phyloP scores from a whole-genome alignment of 2,113 vertebrate species.

The Hystrix cristata region DNA sequence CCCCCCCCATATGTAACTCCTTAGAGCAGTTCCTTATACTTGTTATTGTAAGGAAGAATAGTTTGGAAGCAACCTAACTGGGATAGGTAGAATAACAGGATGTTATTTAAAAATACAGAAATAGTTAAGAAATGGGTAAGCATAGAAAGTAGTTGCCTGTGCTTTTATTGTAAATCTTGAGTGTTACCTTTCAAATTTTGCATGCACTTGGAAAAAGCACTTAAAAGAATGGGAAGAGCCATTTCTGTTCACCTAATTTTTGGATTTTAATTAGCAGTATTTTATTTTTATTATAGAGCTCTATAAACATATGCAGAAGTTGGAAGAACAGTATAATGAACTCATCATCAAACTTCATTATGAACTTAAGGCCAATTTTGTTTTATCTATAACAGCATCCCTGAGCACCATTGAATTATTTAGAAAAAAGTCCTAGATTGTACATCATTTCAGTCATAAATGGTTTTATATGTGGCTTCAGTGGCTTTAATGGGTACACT shows the following conservation, averaged over 20 bases:
- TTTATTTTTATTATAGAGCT: conserved; percentile 47
- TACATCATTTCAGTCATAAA: not conserved
- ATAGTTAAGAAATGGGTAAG: not conserved
- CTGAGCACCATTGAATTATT: not conserved
- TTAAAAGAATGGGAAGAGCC: not conserved
- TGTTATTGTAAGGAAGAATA: not conserved
- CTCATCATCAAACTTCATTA: conserved; percentile 19
- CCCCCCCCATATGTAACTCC: not conserved
- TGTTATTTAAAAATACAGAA: not conserved
- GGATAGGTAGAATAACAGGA: not conserved
- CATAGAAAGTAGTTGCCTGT: not conserved
- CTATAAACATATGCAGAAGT: not conserved
- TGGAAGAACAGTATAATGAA: not conserved
- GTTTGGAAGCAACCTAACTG: not conserved
- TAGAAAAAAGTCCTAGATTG: not conserved
- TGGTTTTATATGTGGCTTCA: not conserved
- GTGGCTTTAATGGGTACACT: not conserved
- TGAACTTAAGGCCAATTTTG: not conserved
- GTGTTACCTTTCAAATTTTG: conserved; percentile 4
- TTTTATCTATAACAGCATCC: not conserved
- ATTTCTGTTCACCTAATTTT: conserved; percentile 3
- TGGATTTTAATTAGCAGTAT: conserved; percentile 41
- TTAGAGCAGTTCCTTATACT: not conserved
- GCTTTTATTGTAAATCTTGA: conserved; percentile 6
- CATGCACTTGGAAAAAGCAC: not conserved